phyloP scores from a whole-genome alignment of 2,113 vertebrate genomes.

The Hyla sarda region DNA sequence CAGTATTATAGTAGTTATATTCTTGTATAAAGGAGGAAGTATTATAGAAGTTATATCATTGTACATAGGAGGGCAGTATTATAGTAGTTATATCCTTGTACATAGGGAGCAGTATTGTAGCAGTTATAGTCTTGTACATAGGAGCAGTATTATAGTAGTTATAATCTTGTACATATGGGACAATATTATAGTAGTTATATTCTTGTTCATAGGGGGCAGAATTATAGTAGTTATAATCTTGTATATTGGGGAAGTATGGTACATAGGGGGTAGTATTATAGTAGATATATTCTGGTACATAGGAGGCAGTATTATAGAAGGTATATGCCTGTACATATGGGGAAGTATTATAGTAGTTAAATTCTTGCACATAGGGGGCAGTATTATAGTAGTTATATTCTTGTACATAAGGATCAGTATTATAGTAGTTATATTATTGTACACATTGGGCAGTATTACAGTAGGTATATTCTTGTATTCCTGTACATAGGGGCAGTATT shows the following conservation, averaged over 20 bases:
- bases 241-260: too few species aligned
- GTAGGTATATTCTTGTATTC: background rate
- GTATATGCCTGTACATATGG: background rate
- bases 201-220: too few species aligned
- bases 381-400: too few species aligned
- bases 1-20: conserved; percentile 22
- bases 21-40: background rate
- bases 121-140: background rate
- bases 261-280: background rate
- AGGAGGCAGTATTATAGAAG: conserved; percentile 2
- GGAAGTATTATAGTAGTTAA: background rate
- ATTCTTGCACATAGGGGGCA: too few species aligned
- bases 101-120: background rate
- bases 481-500: background rate
- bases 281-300: conserved; percentile 9
- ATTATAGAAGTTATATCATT: background rate
- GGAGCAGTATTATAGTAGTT: background rate
- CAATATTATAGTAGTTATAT: background rate
- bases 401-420: too few species aligned
- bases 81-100: conserved; percentile 7
- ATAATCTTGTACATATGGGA: background rate
- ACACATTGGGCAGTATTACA: background rate
- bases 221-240: too few species aligned
- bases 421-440: too few species aligned
- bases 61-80: background rate